A percentile compares a stretch with the other conserved stretches of the same genome.
Conservation (phyloP, 2,888 invertebrate genomes). For the Nomada flava region DNA sequence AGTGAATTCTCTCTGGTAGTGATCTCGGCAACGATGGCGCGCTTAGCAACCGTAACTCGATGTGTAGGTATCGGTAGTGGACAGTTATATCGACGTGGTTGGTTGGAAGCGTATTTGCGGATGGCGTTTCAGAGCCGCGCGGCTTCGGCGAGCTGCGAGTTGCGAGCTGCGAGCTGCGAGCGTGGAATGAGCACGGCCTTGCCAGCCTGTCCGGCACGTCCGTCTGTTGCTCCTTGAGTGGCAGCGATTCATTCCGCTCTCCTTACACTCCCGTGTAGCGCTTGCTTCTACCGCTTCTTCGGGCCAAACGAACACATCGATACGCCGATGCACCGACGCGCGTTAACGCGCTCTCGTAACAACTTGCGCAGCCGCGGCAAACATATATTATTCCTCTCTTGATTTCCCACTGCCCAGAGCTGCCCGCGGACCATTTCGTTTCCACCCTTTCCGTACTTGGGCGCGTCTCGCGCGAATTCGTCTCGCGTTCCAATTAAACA, state of each 20-base stretch:
- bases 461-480: background rate
- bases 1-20: constrained; percentile 27
- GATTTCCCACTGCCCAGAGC: background rate
- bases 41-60: constrained; percentile 58
- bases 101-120: constrained; percentile 45
- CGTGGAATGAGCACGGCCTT: constrained; percentile 66
- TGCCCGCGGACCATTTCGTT: background rate
- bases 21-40: constrained; percentile 48
- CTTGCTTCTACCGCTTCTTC: constrained; percentile 31
- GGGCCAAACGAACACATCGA: constrained; percentile 29
- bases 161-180: constrained; percentile 20
- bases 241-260: constrained; percentile 75
- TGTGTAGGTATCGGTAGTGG: constrained; percentile 54
- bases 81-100: constrained; percentile 62
- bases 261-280: constrained; percentile 39
- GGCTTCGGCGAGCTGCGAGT: constrained; percentile 38
- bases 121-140: constrained; percentile 37
- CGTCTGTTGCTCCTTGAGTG: constrained; percentile 75
- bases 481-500: constrained; percentile 6
- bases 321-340: constrained; percentile 6
- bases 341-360: background rate
- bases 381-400: background rate
- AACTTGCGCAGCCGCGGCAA: too few relatives aligned
- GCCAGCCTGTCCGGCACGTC: constrained; percentile 71
- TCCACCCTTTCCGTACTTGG: background rate